These are phyloP conservation scores for Sinelater perroti DNA, from an alignment of 2,888 invertebrate genomes.

Conservation along the genomic window DNA sequence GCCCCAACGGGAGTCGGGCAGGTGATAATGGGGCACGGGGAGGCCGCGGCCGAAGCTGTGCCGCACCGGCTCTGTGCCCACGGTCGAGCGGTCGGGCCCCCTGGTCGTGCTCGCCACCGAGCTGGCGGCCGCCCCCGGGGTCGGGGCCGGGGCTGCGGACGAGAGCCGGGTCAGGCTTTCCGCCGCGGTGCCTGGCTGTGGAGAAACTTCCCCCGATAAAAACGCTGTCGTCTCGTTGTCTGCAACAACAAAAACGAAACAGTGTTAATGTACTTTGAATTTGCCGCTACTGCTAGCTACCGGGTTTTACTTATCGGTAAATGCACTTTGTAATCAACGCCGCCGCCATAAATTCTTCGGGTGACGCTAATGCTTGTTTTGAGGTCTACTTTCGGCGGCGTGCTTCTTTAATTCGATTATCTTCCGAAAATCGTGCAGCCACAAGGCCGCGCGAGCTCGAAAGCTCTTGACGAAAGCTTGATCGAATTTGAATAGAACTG, in stretches of 20 bases:
- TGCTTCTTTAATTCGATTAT: conserved; percentile 5
- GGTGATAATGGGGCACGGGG: conserved; percentile 60
- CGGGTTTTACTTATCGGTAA: conserved; percentile 15
- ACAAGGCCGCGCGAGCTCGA: background rate
- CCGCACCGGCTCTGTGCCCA: conserved; percentile 47
- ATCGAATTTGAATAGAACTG: too few relatives aligned
- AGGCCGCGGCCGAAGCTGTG: conserved; percentile 52
- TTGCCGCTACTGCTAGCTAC: conserved; percentile 6
- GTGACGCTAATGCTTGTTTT: conserved; percentile 15
- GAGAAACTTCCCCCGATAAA: conserved; percentile 38
- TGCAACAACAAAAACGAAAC: conserved; percentile 39
- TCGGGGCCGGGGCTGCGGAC: conserved; percentile 20
- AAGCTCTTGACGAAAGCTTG: background rate
- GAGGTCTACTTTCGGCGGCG: conserved; percentile 5
- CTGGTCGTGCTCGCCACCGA: conserved; percentile 23
- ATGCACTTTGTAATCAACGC: conserved; percentile 15
- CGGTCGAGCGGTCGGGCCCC: conserved; percentile 15
- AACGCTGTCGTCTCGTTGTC: conserved; percentile 45
- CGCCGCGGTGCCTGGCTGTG: conserved; percentile 33
- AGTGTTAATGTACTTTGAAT: conserved; percentile 25
- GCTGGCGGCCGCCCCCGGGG: conserved; percentile 30
- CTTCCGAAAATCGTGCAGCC: background rate
- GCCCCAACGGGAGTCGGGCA: conserved; percentile 65
- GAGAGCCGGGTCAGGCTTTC: conserved; percentile 33
- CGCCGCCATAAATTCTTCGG: conserved; percentile 4